Evolutionary conservation across 1,140 invertebrate genomes (phyloP).

Genomic region (Triops longicaudatus): DNA sequence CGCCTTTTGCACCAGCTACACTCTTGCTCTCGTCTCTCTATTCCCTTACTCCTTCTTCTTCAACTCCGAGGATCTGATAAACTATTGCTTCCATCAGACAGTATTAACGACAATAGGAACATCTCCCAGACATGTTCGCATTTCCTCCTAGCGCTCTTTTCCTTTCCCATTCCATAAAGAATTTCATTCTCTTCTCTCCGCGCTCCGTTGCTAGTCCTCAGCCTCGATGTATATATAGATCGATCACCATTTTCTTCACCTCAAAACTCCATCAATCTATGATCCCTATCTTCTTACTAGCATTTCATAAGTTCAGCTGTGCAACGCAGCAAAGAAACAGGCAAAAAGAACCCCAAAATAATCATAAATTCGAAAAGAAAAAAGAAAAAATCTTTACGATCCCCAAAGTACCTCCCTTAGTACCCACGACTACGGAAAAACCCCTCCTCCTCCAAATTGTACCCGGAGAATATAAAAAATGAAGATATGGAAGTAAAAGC

Average conservation of each 20-base stretch:
- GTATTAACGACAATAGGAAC: slow-evolving; percentile 2
- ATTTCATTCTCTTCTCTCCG: not conserved
- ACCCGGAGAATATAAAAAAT: not conserved
- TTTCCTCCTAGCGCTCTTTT: not conserved
- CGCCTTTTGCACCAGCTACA: not conserved
- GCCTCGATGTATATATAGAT: not conserved
- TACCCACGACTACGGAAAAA: too few relatives aligned
- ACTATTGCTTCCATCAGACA: slow-evolving; percentile 8
- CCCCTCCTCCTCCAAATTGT: too few relatives aligned
- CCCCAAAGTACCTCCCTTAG: too few relatives aligned
- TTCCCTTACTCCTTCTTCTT: too few relatives aligned
- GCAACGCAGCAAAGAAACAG: not conserved
- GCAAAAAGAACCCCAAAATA: not conserved
- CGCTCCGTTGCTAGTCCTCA: not conserved
- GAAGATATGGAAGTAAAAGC: not conserved
- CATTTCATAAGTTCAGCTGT: not conserved
- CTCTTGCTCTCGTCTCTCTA: too few relatives aligned
- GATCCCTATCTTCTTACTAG: not conserved
- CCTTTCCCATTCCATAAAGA: not conserved
- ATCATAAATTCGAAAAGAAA: not conserved
- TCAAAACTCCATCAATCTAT: not conserved
- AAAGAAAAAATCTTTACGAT: not conserved
- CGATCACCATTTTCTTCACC: not conserved
- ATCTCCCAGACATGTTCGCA: not conserved
- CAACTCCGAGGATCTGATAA: not conserved